A percentile compares a stretch with the other conserved stretches of the same genome.
phyloP scores from a whole-genome alignment of 2,888 invertebrate genomes.

The Pecten maximus region DNA sequence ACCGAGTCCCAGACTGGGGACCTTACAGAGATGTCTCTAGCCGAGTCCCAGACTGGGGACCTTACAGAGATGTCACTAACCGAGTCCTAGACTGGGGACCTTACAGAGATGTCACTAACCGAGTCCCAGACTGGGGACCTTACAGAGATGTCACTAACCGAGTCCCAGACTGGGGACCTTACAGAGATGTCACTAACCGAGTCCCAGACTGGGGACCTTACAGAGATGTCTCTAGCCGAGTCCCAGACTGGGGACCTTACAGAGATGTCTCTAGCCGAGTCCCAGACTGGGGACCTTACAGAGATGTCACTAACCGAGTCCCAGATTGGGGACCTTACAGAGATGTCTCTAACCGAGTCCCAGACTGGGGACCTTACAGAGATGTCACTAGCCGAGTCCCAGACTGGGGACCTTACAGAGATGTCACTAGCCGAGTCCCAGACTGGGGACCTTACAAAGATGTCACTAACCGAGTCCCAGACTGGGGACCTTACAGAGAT shows the following conservation, averaged over 20 bases:
- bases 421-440: neutral
- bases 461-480: neutral
- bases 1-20: neutral
- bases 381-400: neutral
- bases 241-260: neutral
- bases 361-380: neutral
- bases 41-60: neutral
- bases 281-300: neutral
- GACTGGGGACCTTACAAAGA: neutral
- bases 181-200: neutral
- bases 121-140: neutral
- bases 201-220: neutral
- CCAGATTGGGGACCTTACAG: neutral
- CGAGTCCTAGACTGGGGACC: neutral
- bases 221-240: neutral
- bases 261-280: neutral
- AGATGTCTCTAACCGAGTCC: neutral
- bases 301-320: neutral
- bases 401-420: neutral
- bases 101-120: neutral
- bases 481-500: neutral
- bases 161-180: neutral
- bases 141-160: neutral
- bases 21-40: neutral
- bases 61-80: neutral